These are phyloP conservation scores for Chloropsis cyanopogon DNA, from an alignment of 2,113 vertebrate genomes.

Conservation along the genomic window DNA sequence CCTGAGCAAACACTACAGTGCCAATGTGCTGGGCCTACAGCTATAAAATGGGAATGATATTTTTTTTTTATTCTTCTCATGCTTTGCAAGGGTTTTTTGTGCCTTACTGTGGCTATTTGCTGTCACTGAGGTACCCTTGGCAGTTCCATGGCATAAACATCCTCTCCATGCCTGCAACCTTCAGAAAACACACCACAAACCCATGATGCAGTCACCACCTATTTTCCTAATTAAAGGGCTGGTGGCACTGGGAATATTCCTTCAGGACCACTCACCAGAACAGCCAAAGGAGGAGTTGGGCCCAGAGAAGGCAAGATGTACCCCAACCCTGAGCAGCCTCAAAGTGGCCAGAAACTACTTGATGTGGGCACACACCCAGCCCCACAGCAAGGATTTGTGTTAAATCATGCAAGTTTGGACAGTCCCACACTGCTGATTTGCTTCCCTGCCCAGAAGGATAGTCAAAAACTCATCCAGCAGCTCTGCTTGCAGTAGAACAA, in stretches of 20 bases:
- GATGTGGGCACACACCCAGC: neutral
- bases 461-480: conserved; percentile 10
- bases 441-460: conserved; percentile 1
- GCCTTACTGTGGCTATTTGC: neutral
- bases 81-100: neutral
- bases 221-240: neutral
- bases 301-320: neutral
- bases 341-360: neutral
- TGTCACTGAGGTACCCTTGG: neutral
- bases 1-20: neutral
- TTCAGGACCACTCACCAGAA: neutral
- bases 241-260: neutral
- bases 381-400: neutral
- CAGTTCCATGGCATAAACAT: neutral
- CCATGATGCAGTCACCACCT: neutral
- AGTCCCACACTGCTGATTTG: fast-evolving
- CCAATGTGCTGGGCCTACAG: neutral
- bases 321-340: neutral
- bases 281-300: neutral
- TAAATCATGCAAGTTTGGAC: neutral
- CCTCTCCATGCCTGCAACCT: neutral
- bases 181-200: neutral
- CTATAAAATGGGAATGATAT: neutral
- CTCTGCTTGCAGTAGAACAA: conserved; percentile 7
- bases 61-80: neutral